phyloP scores from a whole-genome alignment of 2,888 invertebrate genomes.

The Acanthosepion esculentum region DNA sequence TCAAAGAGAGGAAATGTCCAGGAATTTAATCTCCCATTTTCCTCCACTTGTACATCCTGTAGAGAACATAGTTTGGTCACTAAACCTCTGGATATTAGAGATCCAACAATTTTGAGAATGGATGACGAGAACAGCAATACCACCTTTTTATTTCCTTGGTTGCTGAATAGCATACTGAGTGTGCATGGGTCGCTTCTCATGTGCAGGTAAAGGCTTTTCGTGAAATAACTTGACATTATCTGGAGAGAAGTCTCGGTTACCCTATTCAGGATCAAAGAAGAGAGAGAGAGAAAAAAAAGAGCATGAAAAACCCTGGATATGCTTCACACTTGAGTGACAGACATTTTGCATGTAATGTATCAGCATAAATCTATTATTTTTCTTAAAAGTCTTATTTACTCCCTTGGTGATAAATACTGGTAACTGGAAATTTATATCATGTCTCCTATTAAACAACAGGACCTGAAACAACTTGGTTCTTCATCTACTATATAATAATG shows the following conservation, averaged over 20 bases:
- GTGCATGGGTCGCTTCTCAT: constrained; percentile 79
- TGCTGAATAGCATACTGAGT: constrained; percentile 63
- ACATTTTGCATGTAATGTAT: too few relatives aligned
- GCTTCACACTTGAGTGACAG: too few relatives aligned
- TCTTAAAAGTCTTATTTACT: too few relatives aligned
- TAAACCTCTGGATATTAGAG: not conserved
- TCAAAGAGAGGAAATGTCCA: not conserved
- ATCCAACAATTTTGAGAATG: not conserved
- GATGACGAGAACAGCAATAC: not conserved
- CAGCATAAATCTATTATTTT: too few relatives aligned
- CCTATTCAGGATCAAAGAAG: constrained; percentile 72
- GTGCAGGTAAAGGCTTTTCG: constrained; percentile 85
- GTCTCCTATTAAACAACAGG: too few relatives aligned
- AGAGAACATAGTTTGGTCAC: not conserved
- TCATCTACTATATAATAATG: too few relatives aligned
- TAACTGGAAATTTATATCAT: too few relatives aligned
- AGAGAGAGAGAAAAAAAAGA: not conserved
- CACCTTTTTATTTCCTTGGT: constrained; percentile 57
- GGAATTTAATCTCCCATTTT: not conserved
- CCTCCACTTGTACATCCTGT: too few relatives aligned
- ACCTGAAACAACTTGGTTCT: too few relatives aligned
- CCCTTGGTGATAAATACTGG: too few relatives aligned
- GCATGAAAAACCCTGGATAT: too few relatives aligned
- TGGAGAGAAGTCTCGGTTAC: constrained; percentile 90
- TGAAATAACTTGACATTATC: constrained; percentile 89